Evolutionary conservation across 2,113 vertebrate genomes (phyloP), one percentile per base, ranked within the genome.

Genomic region (Pangasianodon gigas): DNA sequence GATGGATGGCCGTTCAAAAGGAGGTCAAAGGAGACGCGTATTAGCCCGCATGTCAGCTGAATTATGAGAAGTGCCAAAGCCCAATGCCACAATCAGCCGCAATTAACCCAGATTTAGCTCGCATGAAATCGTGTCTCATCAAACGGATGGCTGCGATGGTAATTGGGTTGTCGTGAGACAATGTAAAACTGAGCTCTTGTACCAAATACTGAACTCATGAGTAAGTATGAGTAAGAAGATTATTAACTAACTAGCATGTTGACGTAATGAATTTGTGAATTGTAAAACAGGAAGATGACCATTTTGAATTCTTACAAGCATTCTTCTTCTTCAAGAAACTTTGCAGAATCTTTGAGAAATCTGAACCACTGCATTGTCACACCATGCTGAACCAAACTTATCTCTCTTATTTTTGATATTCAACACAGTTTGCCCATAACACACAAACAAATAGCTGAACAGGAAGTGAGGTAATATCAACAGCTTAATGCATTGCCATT

Each of bases 81-180:
- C 75, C 56, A 75, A 24, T 1, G 44, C 86, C 84, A 90, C 93
- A 89, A 93, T 93, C 89, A 93, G 87, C 51, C 10, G 89, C 92
- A 93, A 94, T 95, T 93, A 95, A 84, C 87, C 62, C 92, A 85
- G 92, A 92, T 94, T 94, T 92, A 93, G 58, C 91, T 65, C 89
- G 75, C 87, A 75, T 91, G 88, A 74, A 91, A 86, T 89, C n/a
- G 85, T 51, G 92, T 41, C 62, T 74, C 88, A 89, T 84, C 32
- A 86, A 87, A 41, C 51, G 85, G 83, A 92, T 52, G 89, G 67
- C 90, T 89, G 65, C 58, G 67, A 67, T 51, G 60, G 90, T 93
- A 89, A 92, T 88, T 92, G 65, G 89, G 75, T 88, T 90, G 89
- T 90, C 74, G 90, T 83, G 90, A 92, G 86, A 84, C 82, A 14